Percentiles rank a stretch among this genome's conserved stretches.
Conservation (phyloP, 2,113 vertebrate genomes). For the Strigops habroptila region DNA sequence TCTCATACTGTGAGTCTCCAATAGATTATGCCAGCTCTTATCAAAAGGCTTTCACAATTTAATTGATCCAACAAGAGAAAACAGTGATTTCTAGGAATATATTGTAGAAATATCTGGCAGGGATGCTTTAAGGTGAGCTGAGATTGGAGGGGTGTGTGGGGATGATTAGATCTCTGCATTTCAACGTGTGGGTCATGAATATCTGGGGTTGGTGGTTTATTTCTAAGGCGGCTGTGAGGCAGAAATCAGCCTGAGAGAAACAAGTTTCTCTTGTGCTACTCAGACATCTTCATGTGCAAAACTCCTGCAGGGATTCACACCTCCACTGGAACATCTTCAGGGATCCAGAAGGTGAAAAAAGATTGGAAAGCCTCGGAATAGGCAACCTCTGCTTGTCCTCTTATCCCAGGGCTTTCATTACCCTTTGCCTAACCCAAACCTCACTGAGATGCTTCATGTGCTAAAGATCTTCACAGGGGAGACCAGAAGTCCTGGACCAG, state of each 20-base stretch:
- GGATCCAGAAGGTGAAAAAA: not conserved
- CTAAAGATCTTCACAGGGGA: accelerated
- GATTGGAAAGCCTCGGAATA: accelerated
- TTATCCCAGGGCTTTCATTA: not conserved
- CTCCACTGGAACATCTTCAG: accelerated
- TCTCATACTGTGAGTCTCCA: accelerated
- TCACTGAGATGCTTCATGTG: accelerated
- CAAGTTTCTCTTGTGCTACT: not conserved
- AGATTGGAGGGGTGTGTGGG: not conserved
- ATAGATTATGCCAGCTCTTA: not conserved
- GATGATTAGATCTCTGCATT: not conserved
- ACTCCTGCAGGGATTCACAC: not conserved
- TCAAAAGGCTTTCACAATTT: accelerated
- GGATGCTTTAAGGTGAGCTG: not conserved
- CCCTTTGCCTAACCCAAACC: not conserved
- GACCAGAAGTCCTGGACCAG: not conserved
- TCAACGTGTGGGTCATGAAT: accelerated
- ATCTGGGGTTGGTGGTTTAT: not conserved
- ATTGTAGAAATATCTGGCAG: not conserved
- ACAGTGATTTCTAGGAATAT: not conserved
- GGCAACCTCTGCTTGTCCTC: accelerated
- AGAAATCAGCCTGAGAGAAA: not conserved
- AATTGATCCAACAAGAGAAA: not conserved
- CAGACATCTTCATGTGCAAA: not conserved
- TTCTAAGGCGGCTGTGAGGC: not conserved